These are phyloP conservation scores for Polypterus bichir DNA, from an alignment of 2,113 vertebrate genomes.

Conservation along the genomic window DNA sequence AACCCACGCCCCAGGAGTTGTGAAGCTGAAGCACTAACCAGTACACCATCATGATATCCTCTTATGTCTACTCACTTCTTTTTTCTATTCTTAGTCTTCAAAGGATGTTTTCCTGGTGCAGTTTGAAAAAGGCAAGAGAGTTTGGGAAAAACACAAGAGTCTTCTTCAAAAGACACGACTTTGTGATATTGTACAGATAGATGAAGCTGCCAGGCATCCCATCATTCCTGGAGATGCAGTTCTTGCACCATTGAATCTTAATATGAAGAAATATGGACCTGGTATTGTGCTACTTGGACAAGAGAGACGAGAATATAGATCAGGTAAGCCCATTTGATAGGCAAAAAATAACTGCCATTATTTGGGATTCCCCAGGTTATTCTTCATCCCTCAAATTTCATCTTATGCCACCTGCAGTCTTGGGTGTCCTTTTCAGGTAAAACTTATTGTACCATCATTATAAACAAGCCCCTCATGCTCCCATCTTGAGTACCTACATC, in stretches of 20 bases:
- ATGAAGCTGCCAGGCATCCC: slow-evolving; percentile 28
- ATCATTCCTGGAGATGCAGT: slow-evolving; percentile 36
- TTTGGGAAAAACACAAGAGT: slow-evolving; percentile 18
- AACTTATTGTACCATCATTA: too few species aligned
- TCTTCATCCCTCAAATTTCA: background rate
- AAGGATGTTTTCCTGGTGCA: slow-evolving; percentile 30
- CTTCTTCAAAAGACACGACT: slow-evolving; percentile 29
- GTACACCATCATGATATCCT: background rate
- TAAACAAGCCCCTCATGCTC: too few species aligned
- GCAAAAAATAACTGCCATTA: too few species aligned
- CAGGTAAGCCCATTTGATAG: slow-evolving; percentile 25
- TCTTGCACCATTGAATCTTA: slow-evolving; percentile 35
- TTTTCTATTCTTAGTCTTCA: slow-evolving; percentile 27
- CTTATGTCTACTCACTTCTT: slow-evolving; percentile 5
- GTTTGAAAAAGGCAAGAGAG: slow-evolving; percentile 25
- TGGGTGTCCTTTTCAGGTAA: too few species aligned
- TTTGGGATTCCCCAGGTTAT: too few species aligned
- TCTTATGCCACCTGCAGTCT: too few species aligned
- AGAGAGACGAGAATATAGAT: slow-evolving; percentile 18
- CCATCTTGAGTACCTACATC: too few species aligned
- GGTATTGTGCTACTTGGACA: slow-evolving; percentile 34
- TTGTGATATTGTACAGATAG: slow-evolving; percentile 32
- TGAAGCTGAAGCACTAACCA: too few species aligned
- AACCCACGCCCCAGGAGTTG: too few species aligned
- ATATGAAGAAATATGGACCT: slow-evolving; percentile 35